Percentiles rank a stretch among this genome's conserved stretches.
Conservation (phyloP, 2,888 invertebrate species). For the Drosophila picticornis region DNA sequence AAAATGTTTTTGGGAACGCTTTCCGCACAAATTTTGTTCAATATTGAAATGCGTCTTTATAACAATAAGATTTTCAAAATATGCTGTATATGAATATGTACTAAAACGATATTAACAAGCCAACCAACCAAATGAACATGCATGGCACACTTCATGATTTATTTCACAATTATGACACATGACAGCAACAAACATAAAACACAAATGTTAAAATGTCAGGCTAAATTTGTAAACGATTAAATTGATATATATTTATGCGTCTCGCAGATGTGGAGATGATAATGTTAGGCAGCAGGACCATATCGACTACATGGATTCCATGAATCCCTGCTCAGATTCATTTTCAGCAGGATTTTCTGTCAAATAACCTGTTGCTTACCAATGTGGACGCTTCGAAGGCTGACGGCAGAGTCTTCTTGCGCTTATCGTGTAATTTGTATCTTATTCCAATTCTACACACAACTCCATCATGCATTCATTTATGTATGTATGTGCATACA, state of each 20-base stretch:
- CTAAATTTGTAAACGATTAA: neutral
- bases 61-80: conserved; percentile 32
- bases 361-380: neutral
- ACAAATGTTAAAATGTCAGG: neutral
- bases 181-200: neutral
- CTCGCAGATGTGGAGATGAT: neutral
- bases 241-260: neutral
- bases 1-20: conserved; percentile 7
- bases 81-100: conserved; percentile 15
- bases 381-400: neutral
- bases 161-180: neutral
- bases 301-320: neutral
- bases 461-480: neutral
- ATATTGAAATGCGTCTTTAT: conserved; percentile 23
- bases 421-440: neutral
- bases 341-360: neutral
- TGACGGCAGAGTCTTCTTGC: neutral
- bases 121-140: neutral
- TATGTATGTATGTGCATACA: neutral
- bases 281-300: neutral
- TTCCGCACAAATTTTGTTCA: conserved; percentile 31
- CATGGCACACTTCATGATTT: conserved; percentile 14
- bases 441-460: neutral
- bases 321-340: neutral
- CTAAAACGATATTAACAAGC: conserved; percentile 6